Percentiles rank a stretch among this genome's conserved stretches.
Conservation (phyloP, 2,113 vertebrate genomes). For the Muscicapa adusta region DNA sequence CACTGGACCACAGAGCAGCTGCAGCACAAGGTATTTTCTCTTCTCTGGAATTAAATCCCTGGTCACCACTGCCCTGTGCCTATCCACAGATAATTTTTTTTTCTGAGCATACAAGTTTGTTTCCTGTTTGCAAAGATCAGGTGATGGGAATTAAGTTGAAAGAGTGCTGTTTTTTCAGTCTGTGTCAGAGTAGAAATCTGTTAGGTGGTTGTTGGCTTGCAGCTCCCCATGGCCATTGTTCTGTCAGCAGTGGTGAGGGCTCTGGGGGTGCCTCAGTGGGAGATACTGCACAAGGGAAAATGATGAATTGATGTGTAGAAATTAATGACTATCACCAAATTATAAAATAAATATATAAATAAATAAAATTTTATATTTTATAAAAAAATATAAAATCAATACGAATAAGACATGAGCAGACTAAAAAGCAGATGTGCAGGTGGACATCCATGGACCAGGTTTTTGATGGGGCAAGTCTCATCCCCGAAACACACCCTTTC, state of each 20-base stretch:
- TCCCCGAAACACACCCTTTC: not conserved
- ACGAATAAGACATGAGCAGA: not conserved
- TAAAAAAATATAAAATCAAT: not conserved
- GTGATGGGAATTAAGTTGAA: not conserved
- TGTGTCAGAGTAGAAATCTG: not conserved
- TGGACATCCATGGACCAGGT: not conserved
- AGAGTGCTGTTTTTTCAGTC: not conserved
- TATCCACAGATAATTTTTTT: not conserved
- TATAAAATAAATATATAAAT: not conserved
- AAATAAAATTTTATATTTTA: too few species aligned
- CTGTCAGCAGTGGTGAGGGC: not conserved
- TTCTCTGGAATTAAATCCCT: not conserved
- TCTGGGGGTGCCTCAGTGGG: not conserved
- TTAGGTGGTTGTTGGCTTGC: not conserved
- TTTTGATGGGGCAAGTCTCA: not conserved
- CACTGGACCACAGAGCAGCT: not conserved
- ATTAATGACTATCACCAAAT: not conserved
- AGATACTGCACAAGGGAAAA: not conserved
- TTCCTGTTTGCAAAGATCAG: not conserved
- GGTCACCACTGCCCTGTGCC: not conserved
- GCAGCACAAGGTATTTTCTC: not conserved
- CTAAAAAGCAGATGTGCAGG: not conserved
- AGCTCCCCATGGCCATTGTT: not conserved
- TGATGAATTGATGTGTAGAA: not conserved
- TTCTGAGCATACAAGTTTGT: not conserved